Percentiles rank a stretch among this genome's conserved stretches.
Conservation (phyloP, 2,888 invertebrate genomes). For the Gastracanthus pulcherrimus region DNA sequence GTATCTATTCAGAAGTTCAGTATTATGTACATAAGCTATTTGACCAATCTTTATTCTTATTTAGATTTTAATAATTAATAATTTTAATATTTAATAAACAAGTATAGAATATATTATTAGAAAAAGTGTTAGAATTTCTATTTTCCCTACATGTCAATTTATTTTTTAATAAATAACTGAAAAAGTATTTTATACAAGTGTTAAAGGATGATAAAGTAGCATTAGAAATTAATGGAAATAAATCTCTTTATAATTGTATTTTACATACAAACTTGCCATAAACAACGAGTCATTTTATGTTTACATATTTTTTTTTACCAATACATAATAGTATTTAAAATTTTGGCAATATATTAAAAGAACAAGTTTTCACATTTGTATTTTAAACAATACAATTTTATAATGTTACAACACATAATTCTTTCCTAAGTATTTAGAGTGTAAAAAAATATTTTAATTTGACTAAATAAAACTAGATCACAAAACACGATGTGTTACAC, state of each 20-base stretch:
- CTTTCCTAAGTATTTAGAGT: conserved; percentile 13
- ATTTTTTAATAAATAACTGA: too few species aligned
- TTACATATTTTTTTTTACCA: conserved; percentile 41
- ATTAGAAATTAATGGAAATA: conserved; percentile 45
- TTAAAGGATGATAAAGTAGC: conserved; percentile 27
- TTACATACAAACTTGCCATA: conserved; percentile 47
- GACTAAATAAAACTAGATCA: conserved; percentile 44
- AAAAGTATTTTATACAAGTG: not conserved
- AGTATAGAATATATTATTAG: not conserved
- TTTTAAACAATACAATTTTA: conserved; percentile 42
- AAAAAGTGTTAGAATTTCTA: not conserved
- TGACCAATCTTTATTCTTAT: not conserved
- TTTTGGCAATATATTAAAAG: conserved; percentile 37
- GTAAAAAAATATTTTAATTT: conserved; percentile 51
- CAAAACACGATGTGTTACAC: conserved; percentile 17
- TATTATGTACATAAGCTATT: not conserved
- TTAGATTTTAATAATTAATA: not conserved
- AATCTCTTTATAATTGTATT: conserved; percentile 53
- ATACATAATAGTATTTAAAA: conserved; percentile 38
- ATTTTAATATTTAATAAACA: not conserved
- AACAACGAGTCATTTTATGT: conserved; percentile 40
- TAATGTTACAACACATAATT: conserved; percentile 28
- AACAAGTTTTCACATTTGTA: conserved; percentile 34
- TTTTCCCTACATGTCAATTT: too few species aligned
- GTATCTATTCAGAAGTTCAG: not conserved